phyloP scores from a whole-genome alignment of 2,113 vertebrate species.

The Rhodinocichla rosea region DNA sequence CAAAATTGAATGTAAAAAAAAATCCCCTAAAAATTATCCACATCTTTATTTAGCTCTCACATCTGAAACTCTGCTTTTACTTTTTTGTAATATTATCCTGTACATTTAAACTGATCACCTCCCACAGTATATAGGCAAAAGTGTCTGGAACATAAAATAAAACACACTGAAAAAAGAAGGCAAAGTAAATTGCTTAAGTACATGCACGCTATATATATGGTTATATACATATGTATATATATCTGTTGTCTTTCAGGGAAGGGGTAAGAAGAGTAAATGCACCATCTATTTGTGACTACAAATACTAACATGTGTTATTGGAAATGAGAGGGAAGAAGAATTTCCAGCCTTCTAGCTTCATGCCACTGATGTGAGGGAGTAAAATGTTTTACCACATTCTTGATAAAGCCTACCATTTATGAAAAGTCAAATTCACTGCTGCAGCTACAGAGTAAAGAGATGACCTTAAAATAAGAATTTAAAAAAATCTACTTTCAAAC shows the following conservation, averaged over 20 bases:
- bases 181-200: neutral
- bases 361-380: neutral
- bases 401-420: constrained; percentile 56
- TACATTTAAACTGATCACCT: neutral
- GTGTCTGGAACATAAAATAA: neutral
- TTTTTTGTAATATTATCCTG: neutral
- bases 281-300: neutral
- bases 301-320: neutral
- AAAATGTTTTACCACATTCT: constrained; percentile 29
- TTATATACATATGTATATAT: neutral
- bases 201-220: neutral
- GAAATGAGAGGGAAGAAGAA: neutral
- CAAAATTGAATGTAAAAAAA: neutral
- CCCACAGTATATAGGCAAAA: neutral
- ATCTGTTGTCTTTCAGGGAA: neutral
- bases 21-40: neutral
- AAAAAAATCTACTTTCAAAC: constrained; percentile 13
- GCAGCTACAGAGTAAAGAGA: constrained; percentile 56
- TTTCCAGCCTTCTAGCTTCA: neutral
- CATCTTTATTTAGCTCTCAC: neutral
- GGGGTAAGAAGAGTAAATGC: neutral
- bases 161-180: neutral
- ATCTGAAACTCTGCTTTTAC: neutral
- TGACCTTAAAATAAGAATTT: constrained; percentile 1
- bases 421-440: constrained; percentile 49